Evolutionary conservation across 2,113 vertebrate genomes (phyloP).

Genomic region (Rhinoderma darwinii): DNA sequence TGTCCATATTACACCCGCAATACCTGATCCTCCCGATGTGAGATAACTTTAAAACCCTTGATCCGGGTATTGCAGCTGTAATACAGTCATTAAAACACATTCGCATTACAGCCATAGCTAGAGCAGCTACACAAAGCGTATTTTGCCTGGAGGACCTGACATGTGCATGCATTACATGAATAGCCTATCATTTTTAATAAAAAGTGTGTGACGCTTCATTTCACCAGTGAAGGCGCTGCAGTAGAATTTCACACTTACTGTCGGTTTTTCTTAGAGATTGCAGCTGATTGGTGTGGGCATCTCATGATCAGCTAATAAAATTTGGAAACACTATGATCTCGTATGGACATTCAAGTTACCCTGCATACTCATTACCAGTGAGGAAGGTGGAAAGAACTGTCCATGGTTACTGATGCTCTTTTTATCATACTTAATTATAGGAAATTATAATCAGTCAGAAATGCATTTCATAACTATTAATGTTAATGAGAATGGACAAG

Average conservation of each 20-base stretch:
- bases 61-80: too few species aligned
- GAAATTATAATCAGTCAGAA: constrained; percentile 37
- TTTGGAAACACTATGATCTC: background rate
- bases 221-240: too few species aligned
- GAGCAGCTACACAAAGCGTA: too few species aligned
- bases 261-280: too few species aligned
- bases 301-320: background rate
- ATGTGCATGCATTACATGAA: too few species aligned
- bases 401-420: background rate
- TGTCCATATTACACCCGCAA: too few species aligned
- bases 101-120: background rate
- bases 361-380: background rate
- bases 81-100: too few species aligned
- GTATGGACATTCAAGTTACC: background rate
- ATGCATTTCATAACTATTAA: constrained; percentile 46
- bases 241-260: background rate
- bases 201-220: too few species aligned
- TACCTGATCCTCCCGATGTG: too few species aligned
- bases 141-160: too few species aligned
- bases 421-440: constrained; percentile 47
- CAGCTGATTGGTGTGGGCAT: background rate
- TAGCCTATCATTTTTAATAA: too few species aligned
- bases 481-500: constrained; percentile 56
- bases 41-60: too few species aligned
- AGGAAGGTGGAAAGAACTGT: background rate